These are phyloP conservation scores for Labeo calbasu DNA, from an alignment of 2,797 vertebrate species.

Conservation along the genomic window DNA sequence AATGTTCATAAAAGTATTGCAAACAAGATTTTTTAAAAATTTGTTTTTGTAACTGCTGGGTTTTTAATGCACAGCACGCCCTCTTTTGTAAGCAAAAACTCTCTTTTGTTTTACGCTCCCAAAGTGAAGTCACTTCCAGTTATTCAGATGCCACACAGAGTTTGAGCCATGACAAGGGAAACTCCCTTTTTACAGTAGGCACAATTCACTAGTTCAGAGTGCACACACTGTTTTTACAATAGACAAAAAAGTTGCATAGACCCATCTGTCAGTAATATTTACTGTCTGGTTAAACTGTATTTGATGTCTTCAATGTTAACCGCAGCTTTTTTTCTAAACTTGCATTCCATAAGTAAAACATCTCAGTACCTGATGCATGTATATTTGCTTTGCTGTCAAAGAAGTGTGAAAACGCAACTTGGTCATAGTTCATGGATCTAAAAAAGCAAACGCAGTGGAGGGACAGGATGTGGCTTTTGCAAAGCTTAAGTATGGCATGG, in stretches of 20 bases:
- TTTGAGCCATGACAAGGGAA: background rate
- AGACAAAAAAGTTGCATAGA: background rate
- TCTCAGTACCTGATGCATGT: background rate
- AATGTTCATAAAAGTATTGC: background rate
- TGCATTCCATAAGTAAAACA: background rate
- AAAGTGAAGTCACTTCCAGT: constrained; percentile 31
- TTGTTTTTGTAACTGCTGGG: background rate
- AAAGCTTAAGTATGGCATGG: background rate
- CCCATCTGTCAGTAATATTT: background rate
- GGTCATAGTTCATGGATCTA: background rate
- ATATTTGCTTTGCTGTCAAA: background rate
- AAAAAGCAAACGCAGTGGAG: background rate
- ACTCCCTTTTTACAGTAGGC: background rate
- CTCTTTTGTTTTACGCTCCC: background rate
- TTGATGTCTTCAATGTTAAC: background rate
- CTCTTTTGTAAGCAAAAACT: background rate
- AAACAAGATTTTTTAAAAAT: background rate
- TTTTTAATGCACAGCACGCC: background rate
- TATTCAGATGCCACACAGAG: constrained; percentile 9
- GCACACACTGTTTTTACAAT: background rate
- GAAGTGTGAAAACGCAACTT: background rate
- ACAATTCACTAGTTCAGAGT: background rate
- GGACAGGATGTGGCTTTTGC: constrained; percentile 57
- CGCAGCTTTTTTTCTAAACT: background rate
- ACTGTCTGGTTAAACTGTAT: background rate